Evolutionary conservation across 2,888 invertebrate species (phyloP), one percentile per base, ranked within the genome.

Genomic region (Graphium colonna): DNA sequence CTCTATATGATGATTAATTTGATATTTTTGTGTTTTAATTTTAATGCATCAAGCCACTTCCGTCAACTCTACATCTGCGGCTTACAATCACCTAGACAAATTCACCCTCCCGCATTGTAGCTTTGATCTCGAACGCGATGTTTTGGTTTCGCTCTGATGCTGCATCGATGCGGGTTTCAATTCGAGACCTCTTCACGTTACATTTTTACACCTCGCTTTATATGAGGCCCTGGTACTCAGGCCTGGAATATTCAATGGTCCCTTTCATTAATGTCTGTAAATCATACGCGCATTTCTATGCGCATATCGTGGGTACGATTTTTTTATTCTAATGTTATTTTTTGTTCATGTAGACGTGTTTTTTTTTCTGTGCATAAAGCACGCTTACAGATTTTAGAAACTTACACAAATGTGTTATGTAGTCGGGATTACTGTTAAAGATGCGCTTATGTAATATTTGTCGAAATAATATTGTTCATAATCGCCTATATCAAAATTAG

Each of bases 101-200:
- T 81, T 81, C 81, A 77, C 86, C 86, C 85, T 78, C 76, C 70
- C 66, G 73, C 77, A 79, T 82, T 82, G 82, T 82, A 75, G 75
- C 87, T 87, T 87, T 87, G 87, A 87, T 86, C 81, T 86, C 75
- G 56, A 69, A 53, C 67, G 70, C 63, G 64, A 69, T 83, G 85
- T 85, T 87, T 83, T 80, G 85, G 82, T 80, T 79, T 75, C 67
- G 69, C 71, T 71, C 63, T 65, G 59, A 60, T 59, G 60, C 60
- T 62, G 58, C 60, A 61, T 69, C 65, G 68, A 62, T 42, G 47
- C 68, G 60, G 72, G 68, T 70, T 76, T 74, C 78, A 75, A 81
- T 82, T 79, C 70, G 71, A 77, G 63, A 71, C 71, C 76, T 71
- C 69, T 69, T 65, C 56, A 64, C 47, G 15, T 57, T 59, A 58